A percentile compares a stretch with the other conserved stretches of the same genome.
Conservation (phyloP, 1,140 invertebrate species). For the Aphaenogaster floridana region DNA sequence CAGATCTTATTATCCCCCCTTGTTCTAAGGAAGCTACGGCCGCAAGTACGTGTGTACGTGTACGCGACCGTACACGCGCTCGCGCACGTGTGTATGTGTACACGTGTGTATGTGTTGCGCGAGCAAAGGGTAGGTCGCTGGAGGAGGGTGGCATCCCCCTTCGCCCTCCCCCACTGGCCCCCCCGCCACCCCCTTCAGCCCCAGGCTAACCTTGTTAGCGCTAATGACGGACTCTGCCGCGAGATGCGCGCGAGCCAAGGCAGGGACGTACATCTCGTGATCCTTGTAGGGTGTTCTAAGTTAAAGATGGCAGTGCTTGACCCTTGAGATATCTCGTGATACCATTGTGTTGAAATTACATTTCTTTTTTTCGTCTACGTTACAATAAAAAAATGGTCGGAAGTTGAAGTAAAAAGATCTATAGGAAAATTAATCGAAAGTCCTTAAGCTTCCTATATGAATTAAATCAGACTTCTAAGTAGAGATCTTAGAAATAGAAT, state of each 20-base stretch:
- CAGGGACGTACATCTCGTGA: conserved; percentile 32
- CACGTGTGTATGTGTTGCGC: conserved; percentile 42
- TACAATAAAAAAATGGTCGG: not conserved
- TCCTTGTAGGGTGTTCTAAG: conserved; percentile 33
- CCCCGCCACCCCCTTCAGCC: conserved; percentile 71
- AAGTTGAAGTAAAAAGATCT: not conserved
- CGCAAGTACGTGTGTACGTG: conserved; percentile 45
- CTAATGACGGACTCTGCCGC: conserved; percentile 83
- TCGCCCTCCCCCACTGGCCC: conserved; percentile 10
- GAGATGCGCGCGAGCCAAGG: conserved; percentile 76
- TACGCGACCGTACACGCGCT: conserved; percentile 33
- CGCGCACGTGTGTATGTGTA: conserved; percentile 55
- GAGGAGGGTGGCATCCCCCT: conserved; percentile 67
- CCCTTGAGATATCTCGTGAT: not conserved
- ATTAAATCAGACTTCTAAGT: not conserved
- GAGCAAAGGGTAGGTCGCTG: conserved; percentile 64
- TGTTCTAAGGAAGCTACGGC: conserved; percentile 75
- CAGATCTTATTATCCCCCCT: conserved; percentile 86
- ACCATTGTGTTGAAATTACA: not conserved
- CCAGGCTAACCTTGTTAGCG: conserved; percentile 85
- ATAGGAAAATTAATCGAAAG: not conserved
- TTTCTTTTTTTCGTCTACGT: not conserved
- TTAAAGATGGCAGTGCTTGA: conserved; percentile 51
- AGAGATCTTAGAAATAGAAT: not conserved
- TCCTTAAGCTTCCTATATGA: not conserved